Percentiles rank a stretch among this genome's conserved stretches.
These are phyloP conservation scores for Cheilosia urbana DNA, from an alignment of 2,888 invertebrate genomes.

Conservation along the genomic window DNA sequence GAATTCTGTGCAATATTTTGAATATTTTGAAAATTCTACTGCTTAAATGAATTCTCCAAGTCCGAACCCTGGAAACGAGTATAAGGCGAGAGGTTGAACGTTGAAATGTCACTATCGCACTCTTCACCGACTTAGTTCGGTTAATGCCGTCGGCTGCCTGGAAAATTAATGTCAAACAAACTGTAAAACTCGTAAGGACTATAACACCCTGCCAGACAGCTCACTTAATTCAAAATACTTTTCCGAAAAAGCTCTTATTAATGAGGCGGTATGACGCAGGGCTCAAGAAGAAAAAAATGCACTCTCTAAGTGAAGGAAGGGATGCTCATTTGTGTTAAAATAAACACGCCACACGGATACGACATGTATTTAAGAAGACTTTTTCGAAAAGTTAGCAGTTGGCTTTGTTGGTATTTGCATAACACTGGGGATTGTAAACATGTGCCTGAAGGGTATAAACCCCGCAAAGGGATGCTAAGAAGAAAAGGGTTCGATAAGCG, in stretches of 20 bases:
- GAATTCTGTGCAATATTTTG: no score
- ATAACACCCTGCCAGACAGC: background rate
- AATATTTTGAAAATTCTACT: no score
- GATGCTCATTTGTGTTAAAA: constrained; percentile 39
- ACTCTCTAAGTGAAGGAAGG: background rate
- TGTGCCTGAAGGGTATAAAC: constrained; percentile 39
- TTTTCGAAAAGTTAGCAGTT: constrained; percentile 64
- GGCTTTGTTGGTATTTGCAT: constrained; percentile 69
- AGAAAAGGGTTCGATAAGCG: constrained; percentile 50
- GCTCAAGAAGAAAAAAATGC: background rate
- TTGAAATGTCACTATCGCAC: no score
- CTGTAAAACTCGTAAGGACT: background rate
- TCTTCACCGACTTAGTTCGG: no score
- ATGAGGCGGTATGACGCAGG: constrained; percentile 5
- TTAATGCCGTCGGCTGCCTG: no score
- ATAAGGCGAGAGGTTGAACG: no score
- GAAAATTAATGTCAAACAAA: no score
- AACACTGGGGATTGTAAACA: constrained; percentile 64
- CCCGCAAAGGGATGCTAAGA: constrained; percentile 3
- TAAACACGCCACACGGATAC: constrained; percentile 13
- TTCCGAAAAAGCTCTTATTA: constrained; percentile 36
- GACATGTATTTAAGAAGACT: constrained; percentile 54
- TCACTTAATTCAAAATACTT: constrained; percentile 17
- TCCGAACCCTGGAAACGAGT: no score
- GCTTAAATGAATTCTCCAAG: no score